A percentile compares a stretch with the other conserved stretches of the same genome.
Conservation (phyloP, 1,140 invertebrate species). For the Spodoptera frugiperda region DNA sequence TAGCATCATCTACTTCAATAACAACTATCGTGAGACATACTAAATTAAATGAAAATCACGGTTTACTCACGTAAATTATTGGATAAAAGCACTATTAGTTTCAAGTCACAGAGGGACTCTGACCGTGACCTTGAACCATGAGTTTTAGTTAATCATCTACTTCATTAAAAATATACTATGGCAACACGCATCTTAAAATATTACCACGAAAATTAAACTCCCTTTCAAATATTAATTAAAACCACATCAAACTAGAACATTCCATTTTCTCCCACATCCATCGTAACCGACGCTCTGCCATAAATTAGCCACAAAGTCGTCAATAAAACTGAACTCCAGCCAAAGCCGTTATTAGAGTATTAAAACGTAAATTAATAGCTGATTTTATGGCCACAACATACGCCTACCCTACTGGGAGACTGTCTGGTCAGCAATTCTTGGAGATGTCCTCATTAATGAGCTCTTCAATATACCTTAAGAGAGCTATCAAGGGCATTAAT, state of each 20-base stretch:
- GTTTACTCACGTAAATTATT: too few species aligned
- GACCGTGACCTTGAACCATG: too few species aligned
- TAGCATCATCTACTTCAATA: too few species aligned
- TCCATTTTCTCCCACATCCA: not conserved
- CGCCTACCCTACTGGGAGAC: slow-evolving; percentile 52
- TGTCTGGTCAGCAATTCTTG: slow-evolving; percentile 67
- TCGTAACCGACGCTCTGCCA: slow-evolving; percentile 5
- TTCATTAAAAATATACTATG: too few species aligned
- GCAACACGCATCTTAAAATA: too few species aligned
- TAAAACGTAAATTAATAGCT: slow-evolving; percentile 47
- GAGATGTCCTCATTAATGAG: slow-evolving; percentile 76
- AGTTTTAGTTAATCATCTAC: too few species aligned
- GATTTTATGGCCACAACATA: slow-evolving; percentile 56
- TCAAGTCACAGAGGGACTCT: too few species aligned
- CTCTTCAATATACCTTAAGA: slow-evolving; percentile 71
- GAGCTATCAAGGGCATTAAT: slow-evolving; percentile 65
- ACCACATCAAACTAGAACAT: not conserved
- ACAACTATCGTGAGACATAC: too few species aligned
- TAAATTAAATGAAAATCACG: too few species aligned
- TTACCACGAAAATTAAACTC: too few species aligned
- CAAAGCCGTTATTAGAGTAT: slow-evolving; percentile 44
- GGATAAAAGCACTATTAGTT: too few species aligned
- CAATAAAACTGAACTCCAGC: slow-evolving; percentile 40
- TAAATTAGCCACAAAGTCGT: slow-evolving; percentile 36
- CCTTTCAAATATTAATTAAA: not conserved